Percentiles rank a stretch among this genome's conserved stretches.
phyloP scores from a whole-genome alignment of 2,888 invertebrate species.

The Polyommatus iphigenia region DNA sequence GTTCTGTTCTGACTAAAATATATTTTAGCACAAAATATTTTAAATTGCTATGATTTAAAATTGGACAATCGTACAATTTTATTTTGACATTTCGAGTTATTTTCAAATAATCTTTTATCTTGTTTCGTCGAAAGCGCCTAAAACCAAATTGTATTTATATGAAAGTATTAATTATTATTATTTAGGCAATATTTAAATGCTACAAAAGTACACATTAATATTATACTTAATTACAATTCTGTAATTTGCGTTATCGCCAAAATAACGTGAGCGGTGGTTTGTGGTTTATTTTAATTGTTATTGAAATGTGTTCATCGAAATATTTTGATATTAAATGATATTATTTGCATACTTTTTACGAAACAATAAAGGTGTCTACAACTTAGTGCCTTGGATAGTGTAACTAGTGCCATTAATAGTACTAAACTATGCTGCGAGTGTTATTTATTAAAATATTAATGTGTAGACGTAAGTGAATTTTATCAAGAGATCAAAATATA shows the following conservation, averaged over 20 bases:
- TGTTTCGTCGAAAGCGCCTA: neutral
- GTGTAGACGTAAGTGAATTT: conserved; percentile 41
- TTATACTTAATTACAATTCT: neutral
- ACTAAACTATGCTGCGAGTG: conserved; percentile 47
- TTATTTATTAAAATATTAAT: conserved; percentile 47
- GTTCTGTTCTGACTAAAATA: conserved; percentile 18
- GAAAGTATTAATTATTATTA: conserved; percentile 23
- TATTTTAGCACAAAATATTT: neutral
- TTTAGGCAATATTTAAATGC: conserved; percentile 21
- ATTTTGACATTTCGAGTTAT: neutral
- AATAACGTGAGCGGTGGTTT: neutral
- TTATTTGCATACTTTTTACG: neutral
- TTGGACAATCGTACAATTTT: neutral
- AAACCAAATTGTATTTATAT: conserved; percentile 13
- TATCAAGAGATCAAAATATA: conserved; percentile 30
- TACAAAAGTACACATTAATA: neutral
- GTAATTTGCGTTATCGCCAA: neutral
- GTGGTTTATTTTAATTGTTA: neutral
- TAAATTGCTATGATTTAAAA: conserved; percentile 21
- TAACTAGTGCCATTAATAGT: conserved; percentile 71
- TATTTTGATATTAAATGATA: conserved; percentile 15
- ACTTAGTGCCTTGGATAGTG: conserved; percentile 53
- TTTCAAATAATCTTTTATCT: neutral
- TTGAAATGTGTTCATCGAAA: conserved; percentile 9
- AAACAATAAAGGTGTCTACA: conserved; percentile 12